Evolutionary conservation across 1,140 invertebrate species (phyloP).

Genomic region (Panulirus ornatus): DNA sequence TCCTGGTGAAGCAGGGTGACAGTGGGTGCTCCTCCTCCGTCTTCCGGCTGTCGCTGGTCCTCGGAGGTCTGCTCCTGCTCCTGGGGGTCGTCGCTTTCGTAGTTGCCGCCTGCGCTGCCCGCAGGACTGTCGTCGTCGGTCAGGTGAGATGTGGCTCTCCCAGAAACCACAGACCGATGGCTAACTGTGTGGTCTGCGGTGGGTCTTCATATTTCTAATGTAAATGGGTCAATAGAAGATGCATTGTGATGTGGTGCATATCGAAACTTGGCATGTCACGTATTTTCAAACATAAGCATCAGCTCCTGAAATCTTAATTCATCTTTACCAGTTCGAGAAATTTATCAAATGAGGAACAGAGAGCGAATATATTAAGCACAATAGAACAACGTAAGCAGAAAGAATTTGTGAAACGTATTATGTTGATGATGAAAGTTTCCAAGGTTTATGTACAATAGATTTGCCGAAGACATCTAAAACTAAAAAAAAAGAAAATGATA

Average conservation of each 20-base stretch:
- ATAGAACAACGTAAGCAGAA: background rate
- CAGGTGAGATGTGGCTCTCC: conserved; percentile 28
- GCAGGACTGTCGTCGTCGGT: conserved; percentile 51
- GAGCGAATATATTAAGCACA: no score
- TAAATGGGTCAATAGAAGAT: no score
- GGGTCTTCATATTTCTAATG: no score
- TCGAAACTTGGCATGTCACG: background rate
- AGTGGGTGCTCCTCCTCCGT: conserved; percentile 69
- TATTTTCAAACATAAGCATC: no score
- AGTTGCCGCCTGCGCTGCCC: conserved; percentile 66
- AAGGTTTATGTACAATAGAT: background rate
- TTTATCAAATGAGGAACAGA: no score
- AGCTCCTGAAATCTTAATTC: no score
- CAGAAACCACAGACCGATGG: no score
- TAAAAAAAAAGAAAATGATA: background rate
- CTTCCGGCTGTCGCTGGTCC: conserved; percentile 70
- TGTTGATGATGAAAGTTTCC: background rate
- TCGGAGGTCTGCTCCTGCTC: conserved; percentile 67
- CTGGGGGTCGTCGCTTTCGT: conserved; percentile 67
- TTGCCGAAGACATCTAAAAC: background rate
- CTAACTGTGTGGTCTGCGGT: no score
- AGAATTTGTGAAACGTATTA: background rate
- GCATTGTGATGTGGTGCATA: background rate
- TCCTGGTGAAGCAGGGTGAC: conserved; percentile 61
- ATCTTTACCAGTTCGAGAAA: no score